Evolutionary conservation across 1,140 invertebrate species (phyloP).

Genomic region (Lasioglossum baleicum): DNA sequence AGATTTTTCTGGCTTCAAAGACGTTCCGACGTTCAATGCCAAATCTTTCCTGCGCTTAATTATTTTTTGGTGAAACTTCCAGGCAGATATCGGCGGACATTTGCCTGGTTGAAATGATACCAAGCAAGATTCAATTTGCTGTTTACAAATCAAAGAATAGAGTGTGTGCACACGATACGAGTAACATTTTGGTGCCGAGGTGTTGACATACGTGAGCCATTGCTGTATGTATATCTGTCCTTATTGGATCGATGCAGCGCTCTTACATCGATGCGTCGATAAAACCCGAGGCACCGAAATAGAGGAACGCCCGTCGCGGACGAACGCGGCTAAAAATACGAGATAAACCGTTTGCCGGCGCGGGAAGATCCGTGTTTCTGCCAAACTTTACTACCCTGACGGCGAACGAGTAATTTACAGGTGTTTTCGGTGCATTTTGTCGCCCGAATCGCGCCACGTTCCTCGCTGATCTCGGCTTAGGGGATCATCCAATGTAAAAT

Average conservation of each 20-base stretch:
- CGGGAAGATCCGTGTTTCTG: background rate
- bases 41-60: too few species aligned
- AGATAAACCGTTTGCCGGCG: background rate
- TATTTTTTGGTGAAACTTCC: too few species aligned
- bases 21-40: too few species aligned
- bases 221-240: background rate
- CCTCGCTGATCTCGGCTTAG: background rate
- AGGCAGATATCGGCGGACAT: too few species aligned
- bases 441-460: background rate
- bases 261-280: conserved; percentile 10
- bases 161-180: too few species aligned
- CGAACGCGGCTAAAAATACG: conserved; percentile 23
- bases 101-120: too few species aligned
- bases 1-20: too few species aligned
- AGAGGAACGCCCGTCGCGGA: background rate
- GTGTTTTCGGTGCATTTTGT: background rate
- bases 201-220: too few species aligned
- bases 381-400: conserved; percentile 1
- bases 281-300: conserved; percentile 18
- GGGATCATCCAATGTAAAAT: background rate
- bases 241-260: background rate
- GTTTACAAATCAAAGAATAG: too few species aligned
- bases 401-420: background rate
- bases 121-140: too few species aligned
- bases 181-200: too few species aligned